phyloP scores from a whole-genome alignment of 2,113 vertebrate genomes.

The Phocoena phocoena region DNA sequence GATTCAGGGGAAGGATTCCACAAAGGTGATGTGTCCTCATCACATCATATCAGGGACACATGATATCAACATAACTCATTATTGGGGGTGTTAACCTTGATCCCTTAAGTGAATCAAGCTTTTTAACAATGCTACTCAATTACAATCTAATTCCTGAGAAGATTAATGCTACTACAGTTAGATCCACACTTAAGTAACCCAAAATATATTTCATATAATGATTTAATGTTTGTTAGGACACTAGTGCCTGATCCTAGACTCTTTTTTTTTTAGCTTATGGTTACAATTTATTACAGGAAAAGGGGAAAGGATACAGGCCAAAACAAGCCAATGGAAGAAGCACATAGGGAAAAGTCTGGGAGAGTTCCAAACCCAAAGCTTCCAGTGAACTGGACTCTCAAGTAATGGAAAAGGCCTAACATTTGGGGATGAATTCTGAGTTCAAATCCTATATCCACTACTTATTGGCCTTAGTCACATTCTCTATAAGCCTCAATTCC shows the following conservation, averaged over 20 bases:
- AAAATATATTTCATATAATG: conserved; percentile 38
- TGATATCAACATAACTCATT: conserved; percentile 35
- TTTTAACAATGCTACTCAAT: conserved; percentile 19
- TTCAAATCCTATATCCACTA: conserved; percentile 13
- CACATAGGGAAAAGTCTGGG: not conserved
- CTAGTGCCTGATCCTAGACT: conserved; percentile 13
- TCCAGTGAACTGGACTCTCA: not conserved
- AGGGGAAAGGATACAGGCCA: not conserved
- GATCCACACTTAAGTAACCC: not conserved
- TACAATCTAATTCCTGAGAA: conserved; percentile 33
- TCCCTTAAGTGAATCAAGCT: conserved; percentile 11
- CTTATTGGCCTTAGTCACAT: conserved; percentile 24
- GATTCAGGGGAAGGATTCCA: not conserved
- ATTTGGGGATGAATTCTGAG: not conserved
- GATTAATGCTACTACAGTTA: conserved; percentile 21
- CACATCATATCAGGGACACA: not conserved
- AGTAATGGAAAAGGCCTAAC: not conserved
- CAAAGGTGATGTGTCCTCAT: not conserved
- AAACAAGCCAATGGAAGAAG: not conserved
- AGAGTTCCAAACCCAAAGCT: not conserved
- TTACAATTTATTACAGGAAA: not conserved
- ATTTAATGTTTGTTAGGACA: conserved; percentile 22
- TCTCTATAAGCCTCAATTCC: not conserved
- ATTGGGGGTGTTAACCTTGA: conserved; percentile 1
- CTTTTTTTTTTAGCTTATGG: not conserved